Percentiles rank a stretch among this genome's conserved stretches.
These are phyloP conservation scores for Falco peregrinus DNA, from an alignment of 2,797 vertebrate species.

Conservation along the genomic window DNA sequence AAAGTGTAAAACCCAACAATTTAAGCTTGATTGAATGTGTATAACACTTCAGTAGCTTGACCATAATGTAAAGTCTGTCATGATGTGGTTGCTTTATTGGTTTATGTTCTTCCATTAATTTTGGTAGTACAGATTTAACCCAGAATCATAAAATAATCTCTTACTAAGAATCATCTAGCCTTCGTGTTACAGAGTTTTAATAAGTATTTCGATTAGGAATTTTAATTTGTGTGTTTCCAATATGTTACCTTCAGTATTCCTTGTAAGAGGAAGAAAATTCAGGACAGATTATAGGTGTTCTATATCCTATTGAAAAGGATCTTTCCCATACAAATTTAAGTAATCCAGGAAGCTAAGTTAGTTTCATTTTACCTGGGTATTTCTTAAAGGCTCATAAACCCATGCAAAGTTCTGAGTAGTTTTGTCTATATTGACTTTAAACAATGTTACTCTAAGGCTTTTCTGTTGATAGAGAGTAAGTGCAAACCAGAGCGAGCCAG, in stretches of 20 bases:
- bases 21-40: not conserved
- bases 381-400: not conserved
- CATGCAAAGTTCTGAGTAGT: not conserved
- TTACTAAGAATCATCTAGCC: not conserved
- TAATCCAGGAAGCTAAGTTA: not conserved
- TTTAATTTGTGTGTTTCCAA: not conserved
- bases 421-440: not conserved
- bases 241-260: not conserved
- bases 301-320: not conserved
- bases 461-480: not conserved
- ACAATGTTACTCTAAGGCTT: not conserved
- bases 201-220: not conserved
- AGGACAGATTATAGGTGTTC: not conserved
- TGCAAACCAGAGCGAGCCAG: not conserved
- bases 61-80: not conserved
- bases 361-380: not conserved
- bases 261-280: not conserved
- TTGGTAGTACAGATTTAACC: not conserved
- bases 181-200: not conserved
- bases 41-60: not conserved
- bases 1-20: slow-evolving; percentile 23
- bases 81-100: not conserved
- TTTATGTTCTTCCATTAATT: not conserved
- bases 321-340: not conserved
- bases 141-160: not conserved